Base-by-base conservation (phyloP, 2,888 invertebrate genomes). In the Diarsia rubi region DNA sequence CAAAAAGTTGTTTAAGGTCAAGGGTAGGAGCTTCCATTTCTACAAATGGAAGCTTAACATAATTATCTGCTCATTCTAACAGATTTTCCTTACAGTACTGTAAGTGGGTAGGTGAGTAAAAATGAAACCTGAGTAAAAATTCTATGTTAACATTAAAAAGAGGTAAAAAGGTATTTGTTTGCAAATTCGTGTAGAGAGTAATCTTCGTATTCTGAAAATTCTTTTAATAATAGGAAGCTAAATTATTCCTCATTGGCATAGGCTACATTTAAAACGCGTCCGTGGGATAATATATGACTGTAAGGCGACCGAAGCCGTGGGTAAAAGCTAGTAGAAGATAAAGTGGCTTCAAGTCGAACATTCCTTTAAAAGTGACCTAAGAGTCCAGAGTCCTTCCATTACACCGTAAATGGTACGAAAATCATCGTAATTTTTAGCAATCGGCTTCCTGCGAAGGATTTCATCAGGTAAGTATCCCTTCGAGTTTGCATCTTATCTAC, bases 1-100 rank as follows among this genome's bases (percentile, higher is more conserved):
- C 12, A 37, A 8, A 42, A 69, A 78, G 42, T 78, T 69, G 27
- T 64, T 79, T 59, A 42, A 49, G 27, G 47, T 62, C 65, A 73
- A 65, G 73, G 65, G 11, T 19, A 42, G 14, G 37, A 19, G 9
- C 54, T 24, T 66, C 49, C 42, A 73, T 65, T 62, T 47, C 42
- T 47, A 47, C 27, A 54, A 66, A 72, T 54, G n/a, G n/a, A n/a
- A n/a, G n/a, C n/a, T n/a, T 27, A 66, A 78, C 60, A 47, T 44
- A n/a, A 44, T 49, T 49, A 79, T n/a, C 44, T 64, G 44, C 16
- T 52, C 27, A n/a, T 69, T 44, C 49, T n/a, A 49, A 31, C 44
- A 49, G 16, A 19, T 77, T 78, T 70, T 54, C 42, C 49, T 78
- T 42, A 62, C 2, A 44, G 11, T 16, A 2, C 27, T n/a, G 9